Evolutionary conservation across 1,140 invertebrate genomes (phyloP), one percentile per base, ranked within the genome.

Genomic region (Phymorhynchus buccinoides): DNA sequence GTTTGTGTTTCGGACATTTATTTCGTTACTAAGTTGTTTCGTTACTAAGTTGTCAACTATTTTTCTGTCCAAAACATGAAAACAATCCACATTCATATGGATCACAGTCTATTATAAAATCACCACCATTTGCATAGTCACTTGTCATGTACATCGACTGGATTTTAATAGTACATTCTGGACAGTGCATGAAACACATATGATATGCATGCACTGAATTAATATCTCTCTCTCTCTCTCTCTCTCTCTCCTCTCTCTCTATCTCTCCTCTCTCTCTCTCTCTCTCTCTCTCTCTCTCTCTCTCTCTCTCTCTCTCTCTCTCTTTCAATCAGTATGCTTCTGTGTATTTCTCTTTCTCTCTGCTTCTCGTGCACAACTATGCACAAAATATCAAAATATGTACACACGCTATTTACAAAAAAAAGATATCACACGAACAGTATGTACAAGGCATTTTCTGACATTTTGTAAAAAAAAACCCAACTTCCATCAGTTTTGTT

Each of bases 171-270:
- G 22, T 9, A 52, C 48, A 52, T 52, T 52, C 12, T 52, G 12
- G 12, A 52, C 48, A 52, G 48, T 52, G 68, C 27, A 73, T 32
- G n/a, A 30, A 73, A 12, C 68, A 73, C 44, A 52, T n/a, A n/a
- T 80, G 27, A 27, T 41, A 48, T 44, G 44, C 16, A 80, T 37
- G n/a, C 14, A 4, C 9, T 80, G 7, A 30, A 48, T 80, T 44
- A 44, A 30, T 44, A 9, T 44, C 41, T 44, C 39, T 62, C 32
- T 80, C 79, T 62, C 52, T 80, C 16, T 32, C 79, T 80, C 79
- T 80, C 79, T 80, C 44, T 80, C 48, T 80, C 78, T 80, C 78
- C 48, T n/a, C n/a, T 42, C n/a, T 56, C n/a, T 56, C 41, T 9
- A 39, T 39, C n/a, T 35, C 44, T 35, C 12, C 27, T 27, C 39